A percentile compares a stretch with the other conserved stretches of the same genome.
Evolutionary conservation across 2,797 vertebrate species (phyloP).

Genomic region (Alcedo atthis): DNA sequence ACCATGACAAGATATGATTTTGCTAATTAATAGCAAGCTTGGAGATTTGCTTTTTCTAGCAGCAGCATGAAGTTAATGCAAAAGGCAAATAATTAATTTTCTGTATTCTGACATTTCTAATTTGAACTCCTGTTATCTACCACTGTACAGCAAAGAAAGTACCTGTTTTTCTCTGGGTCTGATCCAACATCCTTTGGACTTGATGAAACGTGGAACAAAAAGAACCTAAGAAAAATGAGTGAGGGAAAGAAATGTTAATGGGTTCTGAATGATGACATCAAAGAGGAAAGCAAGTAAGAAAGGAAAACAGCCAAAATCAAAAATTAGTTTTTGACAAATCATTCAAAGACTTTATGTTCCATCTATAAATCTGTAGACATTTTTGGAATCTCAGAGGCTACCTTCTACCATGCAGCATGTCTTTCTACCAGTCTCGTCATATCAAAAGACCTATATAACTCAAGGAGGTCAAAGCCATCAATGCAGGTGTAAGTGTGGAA

Average conservation of each 20-base stretch:
- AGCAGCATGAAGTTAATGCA: conserved; percentile 22
- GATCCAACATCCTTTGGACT: background rate
- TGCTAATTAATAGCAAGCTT: conserved; percentile 1
- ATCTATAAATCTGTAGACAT: background rate
- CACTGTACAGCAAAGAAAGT: background rate
- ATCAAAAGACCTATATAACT: background rate
- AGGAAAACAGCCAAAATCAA: background rate
- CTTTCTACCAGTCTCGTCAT: background rate
- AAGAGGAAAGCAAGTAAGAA: background rate
- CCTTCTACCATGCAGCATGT: background rate
- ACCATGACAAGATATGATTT: conserved; percentile 15
- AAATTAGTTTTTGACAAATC: background rate
- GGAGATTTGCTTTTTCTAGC: conserved; percentile 7
- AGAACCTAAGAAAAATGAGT: background rate
- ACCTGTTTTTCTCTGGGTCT: background rate
- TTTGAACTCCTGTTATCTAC: conserved; percentile 4
- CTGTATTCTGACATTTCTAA: background rate
- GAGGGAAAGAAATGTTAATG: background rate
- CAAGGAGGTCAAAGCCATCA: background rate
- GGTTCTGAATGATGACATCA: background rate
- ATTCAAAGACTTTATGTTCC: background rate
- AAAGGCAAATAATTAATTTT: background rate
- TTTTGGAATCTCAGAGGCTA: background rate
- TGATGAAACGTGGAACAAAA: background rate
- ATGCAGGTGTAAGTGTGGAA: background rate